Evolutionary conservation across 2,888 invertebrate species (phyloP), one percentile per base, ranked within the genome.

Genomic region (Oligia strigilis): DNA sequence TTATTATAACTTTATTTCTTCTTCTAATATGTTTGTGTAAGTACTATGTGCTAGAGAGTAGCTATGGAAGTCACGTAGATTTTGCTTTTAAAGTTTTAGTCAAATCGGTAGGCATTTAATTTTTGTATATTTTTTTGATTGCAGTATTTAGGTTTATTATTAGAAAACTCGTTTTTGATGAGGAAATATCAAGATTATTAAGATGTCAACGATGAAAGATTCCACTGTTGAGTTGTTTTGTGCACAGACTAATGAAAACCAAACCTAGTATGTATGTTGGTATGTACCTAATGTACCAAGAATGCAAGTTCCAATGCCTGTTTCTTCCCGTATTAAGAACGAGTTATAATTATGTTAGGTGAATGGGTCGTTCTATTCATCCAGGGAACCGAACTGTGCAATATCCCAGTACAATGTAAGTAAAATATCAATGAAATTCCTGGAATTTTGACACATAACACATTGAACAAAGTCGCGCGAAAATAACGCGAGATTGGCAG

Each of bases 1-100:
- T 75, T 67, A 67, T 72, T 69, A 86, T 65, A 76, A 75, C 46
- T 66, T 73, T 74, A 77, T 72, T 72, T 52, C n/a, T 76, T 74
- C 43, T 29, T 3, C 19, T 14, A 43, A 49, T 55, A 43, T 67
- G 14, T 62, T 19, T 40, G 13, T 67, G 11, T 49, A 49, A 2
- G 11, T 64, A 4, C 17, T 55, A 46, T 43, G 9, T 49, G 1
- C 23, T 29, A 49, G 13, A 43, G 1, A 29, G 36, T 17, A 11
- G 13, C 4, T 11, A 3, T 23, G 2, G 14, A n/a, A 14, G 2
- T 13, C 23, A 36, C 40, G 13, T 36, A 46, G 19, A 29, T 29
- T 55, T 29, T 11, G 17, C 19, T 43, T 40, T 40, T 55, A 23
- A 75, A 52, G 13, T 36, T 11, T 52, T 29, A 5, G 3, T 9